A percentile compares a stretch with the other conserved stretches of the same genome.
phyloP scores from a whole-genome alignment of 2,113 vertebrate genomes.

The Lepidothrix coronata region DNA sequence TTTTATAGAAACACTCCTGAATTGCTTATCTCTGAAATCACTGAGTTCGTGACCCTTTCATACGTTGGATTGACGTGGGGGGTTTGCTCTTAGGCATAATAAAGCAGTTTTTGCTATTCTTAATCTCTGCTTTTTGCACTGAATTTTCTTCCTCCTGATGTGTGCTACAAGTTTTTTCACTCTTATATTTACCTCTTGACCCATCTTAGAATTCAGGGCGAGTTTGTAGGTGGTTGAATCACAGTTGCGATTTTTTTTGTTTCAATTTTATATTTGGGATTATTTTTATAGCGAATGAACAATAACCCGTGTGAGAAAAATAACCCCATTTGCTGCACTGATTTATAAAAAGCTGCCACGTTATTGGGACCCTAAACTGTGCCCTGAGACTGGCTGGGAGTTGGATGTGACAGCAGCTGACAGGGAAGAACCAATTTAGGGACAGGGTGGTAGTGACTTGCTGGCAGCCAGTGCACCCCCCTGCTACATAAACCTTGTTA shows the following conservation, averaged over 20 bases:
- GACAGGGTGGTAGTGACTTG: background rate
- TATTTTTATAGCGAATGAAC: slow-evolving; percentile 4
- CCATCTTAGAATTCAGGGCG: background rate
- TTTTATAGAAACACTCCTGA: background rate
- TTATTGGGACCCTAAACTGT: background rate
- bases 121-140: background rate
- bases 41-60: background rate
- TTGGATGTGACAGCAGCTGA: slow-evolving; percentile 9
- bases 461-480: background rate
- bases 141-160: slow-evolving; percentile 1
- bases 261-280: background rate
- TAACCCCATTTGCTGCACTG: background rate
- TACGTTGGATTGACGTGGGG: background rate
- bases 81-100: background rate
- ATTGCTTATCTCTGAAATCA: background rate
- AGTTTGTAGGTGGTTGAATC: slow-evolving; percentile 30
- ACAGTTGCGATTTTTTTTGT: background rate
- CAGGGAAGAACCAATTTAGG: background rate
- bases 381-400: background rate
- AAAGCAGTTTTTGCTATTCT: background rate
- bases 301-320: slow-evolving; percentile 31
- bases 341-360: background rate
- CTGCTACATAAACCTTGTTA: background rate
- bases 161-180: background rate
- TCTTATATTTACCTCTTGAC: background rate